Base-by-base conservation (phyloP, 23 tunicate genomes). In the Ciona savignyi region DNA sequence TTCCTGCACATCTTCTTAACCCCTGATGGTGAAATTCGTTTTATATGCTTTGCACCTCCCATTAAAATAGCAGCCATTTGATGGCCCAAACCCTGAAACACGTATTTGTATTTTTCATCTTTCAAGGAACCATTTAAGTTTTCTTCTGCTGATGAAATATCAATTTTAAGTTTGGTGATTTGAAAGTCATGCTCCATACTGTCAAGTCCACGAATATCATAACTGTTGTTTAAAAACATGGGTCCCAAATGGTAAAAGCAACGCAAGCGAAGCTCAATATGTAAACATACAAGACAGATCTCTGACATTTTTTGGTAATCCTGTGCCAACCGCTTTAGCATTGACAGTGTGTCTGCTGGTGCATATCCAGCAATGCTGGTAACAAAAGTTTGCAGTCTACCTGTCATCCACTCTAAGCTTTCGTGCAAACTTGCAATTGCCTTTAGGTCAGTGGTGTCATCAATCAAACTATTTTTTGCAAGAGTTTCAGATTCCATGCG, bases 1-100 rank as follows among this genome's bases (percentile, higher is more conserved):
- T 95, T 95, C 32, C 99, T 34, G 64, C 97, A 91, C 97, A 95
- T 95, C 67, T 80, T 88, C 67, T 95, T 95, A 64, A 95, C 80
- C 20, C 99, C 99, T 0, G 95, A 66, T 26, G 83, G 72, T 0
- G 96, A 77, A 25, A 95, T 95, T 42, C 96, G 66, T 24, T 72
- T 80, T 51, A 95, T 95, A 32, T 71, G 73, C 61, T 71, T 80
- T 1, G 96, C 80, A 26, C 99, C 99, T 19, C 71, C 68, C 62
- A 95, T 95, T 15, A 95, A 63, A 4, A 95, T 81, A 2, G 85
- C 83, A 29, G 96, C 84, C 23, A 84, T 70, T 35, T 68, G 75
- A 63, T 85, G 90, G 0, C 99, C 99, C 25, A 95, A 81, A 4
- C 99, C 99, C 51, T 95, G 96, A 73, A 95, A 85, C 0, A 95